Percentiles rank a stretch among this genome's conserved stretches.
Evolutionary conservation across 1,140 invertebrate species (phyloP).

Genomic region (Zaprionus ornatus): DNA sequence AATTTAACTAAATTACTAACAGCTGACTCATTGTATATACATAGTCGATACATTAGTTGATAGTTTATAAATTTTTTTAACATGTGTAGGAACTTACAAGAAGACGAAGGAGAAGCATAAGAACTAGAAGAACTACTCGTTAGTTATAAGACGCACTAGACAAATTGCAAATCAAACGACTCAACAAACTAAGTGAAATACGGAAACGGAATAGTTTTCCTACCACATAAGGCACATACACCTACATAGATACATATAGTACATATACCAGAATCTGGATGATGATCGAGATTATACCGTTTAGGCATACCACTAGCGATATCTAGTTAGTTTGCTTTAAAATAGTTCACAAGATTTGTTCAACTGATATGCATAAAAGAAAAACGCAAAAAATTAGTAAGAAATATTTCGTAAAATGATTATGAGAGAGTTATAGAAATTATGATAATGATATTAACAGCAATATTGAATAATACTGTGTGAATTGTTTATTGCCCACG

Average conservation of each 20-base stretch:
- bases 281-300: slow-evolving; percentile 3
- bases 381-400: neutral
- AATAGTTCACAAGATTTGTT: slow-evolving; percentile 38
- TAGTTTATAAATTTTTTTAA: slow-evolving; percentile 23
- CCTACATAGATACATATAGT: slow-evolving; percentile 10
- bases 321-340: slow-evolving; percentile 37
- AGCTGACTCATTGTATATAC: slow-evolving; percentile 30
- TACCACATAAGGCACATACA: slow-evolving; percentile 17
- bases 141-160: slow-evolving; percentile 30
- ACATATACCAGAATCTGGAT: neutral
- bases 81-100: slow-evolving; percentile 16
- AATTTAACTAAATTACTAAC: slow-evolving; percentile 15
- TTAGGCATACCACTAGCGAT: slow-evolving; percentile 27
- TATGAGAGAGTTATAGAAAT: slow-evolving; percentile 6
- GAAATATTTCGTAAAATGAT: neutral
- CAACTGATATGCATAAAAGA: slow-evolving; percentile 20
- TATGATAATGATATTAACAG: slow-evolving; percentile 17
- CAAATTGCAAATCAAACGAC: slow-evolving; percentile 43
- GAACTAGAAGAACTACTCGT: neutral
- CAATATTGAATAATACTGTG: slow-evolving; percentile 6
- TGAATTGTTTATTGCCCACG: slow-evolving; percentile 16
- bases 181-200: slow-evolving; percentile 36
- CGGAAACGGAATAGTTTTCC: slow-evolving; percentile 16
- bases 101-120: neutral
- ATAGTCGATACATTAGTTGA: slow-evolving; percentile 27